Conservation (phyloP, 2,113 vertebrate species). For the Semnopithecus entellus region DNA sequence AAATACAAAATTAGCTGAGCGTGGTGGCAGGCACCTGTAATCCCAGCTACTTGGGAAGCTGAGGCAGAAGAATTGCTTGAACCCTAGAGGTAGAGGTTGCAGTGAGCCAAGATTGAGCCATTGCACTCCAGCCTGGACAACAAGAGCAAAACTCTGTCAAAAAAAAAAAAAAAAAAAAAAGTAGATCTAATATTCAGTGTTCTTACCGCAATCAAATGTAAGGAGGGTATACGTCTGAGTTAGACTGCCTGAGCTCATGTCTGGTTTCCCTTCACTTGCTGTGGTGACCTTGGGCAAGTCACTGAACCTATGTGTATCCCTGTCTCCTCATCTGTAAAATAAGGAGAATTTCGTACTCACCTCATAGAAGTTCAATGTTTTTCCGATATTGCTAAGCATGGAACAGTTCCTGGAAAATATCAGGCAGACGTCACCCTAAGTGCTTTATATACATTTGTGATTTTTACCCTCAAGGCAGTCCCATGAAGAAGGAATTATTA, state of each 20-base stretch:
- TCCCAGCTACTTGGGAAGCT: too few relatives aligned
- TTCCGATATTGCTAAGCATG: neutral
- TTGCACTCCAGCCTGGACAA: too few relatives aligned
- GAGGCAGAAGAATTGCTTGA: too few relatives aligned
- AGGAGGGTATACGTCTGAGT: fast-evolving
- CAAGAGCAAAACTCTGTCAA: too few relatives aligned
- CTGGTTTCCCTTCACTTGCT: neutral
- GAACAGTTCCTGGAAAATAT: neutral
- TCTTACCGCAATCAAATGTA: neutral
- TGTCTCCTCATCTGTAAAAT: neutral
- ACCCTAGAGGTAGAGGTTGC: too few relatives aligned
- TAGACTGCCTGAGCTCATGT: neutral
- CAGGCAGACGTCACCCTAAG: neutral
- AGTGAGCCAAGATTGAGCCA: too few relatives aligned
- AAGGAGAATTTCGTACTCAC: neutral
- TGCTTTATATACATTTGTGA: neutral
- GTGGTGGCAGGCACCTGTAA: too few relatives aligned
- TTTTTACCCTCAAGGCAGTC: neutral
- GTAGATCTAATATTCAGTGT: neutral
- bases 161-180: too few relatives aligned
- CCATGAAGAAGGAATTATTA: neutral
- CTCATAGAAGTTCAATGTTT: neutral
- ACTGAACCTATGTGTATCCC: neutral
- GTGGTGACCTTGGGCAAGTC: neutral
- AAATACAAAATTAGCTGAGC: too few relatives aligned